A percentile compares a stretch with the other conserved stretches of the same genome.
Evolutionary conservation across 2,888 invertebrate species (phyloP).

Genomic region (Aspidiotus destructor): DNA sequence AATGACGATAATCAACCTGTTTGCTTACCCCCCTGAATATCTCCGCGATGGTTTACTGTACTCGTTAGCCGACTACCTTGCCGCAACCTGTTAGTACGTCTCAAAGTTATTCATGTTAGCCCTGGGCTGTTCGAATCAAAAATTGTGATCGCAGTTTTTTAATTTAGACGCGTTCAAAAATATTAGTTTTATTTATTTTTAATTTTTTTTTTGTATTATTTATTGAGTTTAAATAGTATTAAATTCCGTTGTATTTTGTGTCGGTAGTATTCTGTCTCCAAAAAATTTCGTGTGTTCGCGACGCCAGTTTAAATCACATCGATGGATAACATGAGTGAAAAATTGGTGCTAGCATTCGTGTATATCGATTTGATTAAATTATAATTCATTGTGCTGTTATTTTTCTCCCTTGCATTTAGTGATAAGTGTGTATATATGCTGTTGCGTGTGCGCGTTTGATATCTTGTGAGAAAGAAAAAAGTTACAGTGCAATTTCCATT

Average conservation of each 20-base stretch:
- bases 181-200: conserved; percentile 9
- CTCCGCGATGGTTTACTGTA: conserved; percentile 14
- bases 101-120: conserved; percentile 27
- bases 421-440: neutral
- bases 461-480: neutral
- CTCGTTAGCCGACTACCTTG: conserved; percentile 24
- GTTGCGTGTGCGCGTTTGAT: conserved; percentile 6
- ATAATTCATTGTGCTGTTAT: conserved; percentile 12
- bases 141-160: conserved; percentile 22
- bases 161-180: conserved; percentile 19
- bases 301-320: neutral
- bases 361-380: conserved; percentile 20
- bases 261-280: too few relatives aligned
- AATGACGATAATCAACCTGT: conserved; percentile 27
- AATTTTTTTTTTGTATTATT: conserved; percentile 4
- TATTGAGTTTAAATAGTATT: neutral
- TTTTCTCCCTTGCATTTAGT: neutral
- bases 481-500: too few relatives aligned
- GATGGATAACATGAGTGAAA: conserved; percentile 18
- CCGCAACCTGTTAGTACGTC: conserved; percentile 30
- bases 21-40: conserved; percentile 25
- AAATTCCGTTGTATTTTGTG: neutral
- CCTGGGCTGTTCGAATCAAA: conserved; percentile 30
- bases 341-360: conserved; percentile 14
- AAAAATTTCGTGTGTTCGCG: too few relatives aligned